These are phyloP conservation scores for Parambassis ranga DNA, from an alignment of 2,797 vertebrate species.

Conservation along the genomic window DNA sequence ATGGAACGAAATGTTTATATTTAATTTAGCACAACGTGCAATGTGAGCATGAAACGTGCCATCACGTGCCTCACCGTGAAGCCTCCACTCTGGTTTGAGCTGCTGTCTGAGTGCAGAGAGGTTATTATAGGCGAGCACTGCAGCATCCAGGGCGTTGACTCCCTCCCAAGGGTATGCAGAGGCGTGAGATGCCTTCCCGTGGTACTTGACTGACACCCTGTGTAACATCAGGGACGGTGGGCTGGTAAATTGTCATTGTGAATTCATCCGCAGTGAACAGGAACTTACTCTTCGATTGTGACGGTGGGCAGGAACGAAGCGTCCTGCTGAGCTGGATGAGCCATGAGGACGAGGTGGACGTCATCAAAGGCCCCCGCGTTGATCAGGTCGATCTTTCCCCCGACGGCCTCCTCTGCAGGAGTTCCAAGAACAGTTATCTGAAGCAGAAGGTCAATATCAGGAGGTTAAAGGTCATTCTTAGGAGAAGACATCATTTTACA, in stretches of 20 bases:
- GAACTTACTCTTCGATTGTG: slow-evolving; percentile 81
- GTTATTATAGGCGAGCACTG: slow-evolving; percentile 91
- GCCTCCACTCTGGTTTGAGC: slow-evolving; percentile 89
- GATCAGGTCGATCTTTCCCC: slow-evolving; percentile 90
- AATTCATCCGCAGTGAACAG: not conserved
- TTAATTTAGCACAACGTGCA: too few relatives aligned
- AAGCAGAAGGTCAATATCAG: slow-evolving; percentile 26
- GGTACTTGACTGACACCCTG: slow-evolving; percentile 89
- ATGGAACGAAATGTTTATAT: too few relatives aligned
- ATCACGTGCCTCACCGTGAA: slow-evolving; percentile 83
- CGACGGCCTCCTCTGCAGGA: slow-evolving; percentile 87
- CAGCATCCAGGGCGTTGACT: slow-evolving; percentile 91
- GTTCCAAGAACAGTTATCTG: slow-evolving; percentile 90
- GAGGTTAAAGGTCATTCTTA: too few relatives aligned
- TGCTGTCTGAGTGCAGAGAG: slow-evolving; percentile 90
- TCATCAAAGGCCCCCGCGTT: slow-evolving; percentile 85
- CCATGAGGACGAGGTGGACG: slow-evolving; percentile 90
- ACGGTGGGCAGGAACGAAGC: slow-evolving; percentile 80
- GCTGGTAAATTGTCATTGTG: too few relatives aligned
- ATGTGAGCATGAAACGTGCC: too few relatives aligned
- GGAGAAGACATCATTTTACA: too few relatives aligned
- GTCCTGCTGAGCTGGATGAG: slow-evolving; percentile 89
- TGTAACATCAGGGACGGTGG: slow-evolving; percentile 14
- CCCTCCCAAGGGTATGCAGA: slow-evolving; percentile 91
- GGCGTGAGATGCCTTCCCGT: slow-evolving; percentile 88